Percentiles rank a stretch among this genome's conserved stretches.
Conservation (phyloP, 1,140 invertebrate genomes). For the Popillia japonica region DNA sequence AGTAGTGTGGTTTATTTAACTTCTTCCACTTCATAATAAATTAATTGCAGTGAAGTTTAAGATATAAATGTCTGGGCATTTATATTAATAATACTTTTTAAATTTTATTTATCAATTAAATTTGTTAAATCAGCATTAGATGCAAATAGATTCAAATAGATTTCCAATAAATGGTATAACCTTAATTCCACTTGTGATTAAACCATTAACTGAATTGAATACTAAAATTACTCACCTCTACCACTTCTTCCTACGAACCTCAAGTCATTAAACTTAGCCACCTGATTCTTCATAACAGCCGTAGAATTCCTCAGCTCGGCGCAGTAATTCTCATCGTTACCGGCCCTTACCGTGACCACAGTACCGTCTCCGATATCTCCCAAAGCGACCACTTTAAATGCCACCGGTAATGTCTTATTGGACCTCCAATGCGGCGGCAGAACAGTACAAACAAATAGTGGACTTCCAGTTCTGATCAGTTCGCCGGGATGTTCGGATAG, state of each 20-base stretch:
- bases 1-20: no score
- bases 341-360: slow-evolving; percentile 92
- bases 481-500: slow-evolving; percentile 92
- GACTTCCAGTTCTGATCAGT: slow-evolving; percentile 91
- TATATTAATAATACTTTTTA: no score
- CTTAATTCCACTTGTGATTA: background rate
- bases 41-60: no score
- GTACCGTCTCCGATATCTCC: slow-evolving; percentile 95
- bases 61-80: no score
- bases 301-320: slow-evolving; percentile 93
- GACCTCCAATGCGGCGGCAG: slow-evolving; percentile 94
- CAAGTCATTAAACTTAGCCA: slow-evolving; percentile 98
- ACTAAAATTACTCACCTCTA: slow-evolving; percentile 78
- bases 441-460: slow-evolving; percentile 90
- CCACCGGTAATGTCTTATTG: slow-evolving; percentile 96
- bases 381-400: slow-evolving; percentile 92
- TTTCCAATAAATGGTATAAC: no score
- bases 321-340: slow-evolving; percentile 97
- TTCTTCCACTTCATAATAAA: no score
- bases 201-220: background rate
- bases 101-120: no score
- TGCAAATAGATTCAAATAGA: no score
- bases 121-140: no score
- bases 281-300: slow-evolving; percentile 96
- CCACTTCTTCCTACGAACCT: slow-evolving; percentile 97